phyloP scores from a whole-genome alignment of 1,140 invertebrate genomes.

The Aphaenogaster floridana region DNA sequence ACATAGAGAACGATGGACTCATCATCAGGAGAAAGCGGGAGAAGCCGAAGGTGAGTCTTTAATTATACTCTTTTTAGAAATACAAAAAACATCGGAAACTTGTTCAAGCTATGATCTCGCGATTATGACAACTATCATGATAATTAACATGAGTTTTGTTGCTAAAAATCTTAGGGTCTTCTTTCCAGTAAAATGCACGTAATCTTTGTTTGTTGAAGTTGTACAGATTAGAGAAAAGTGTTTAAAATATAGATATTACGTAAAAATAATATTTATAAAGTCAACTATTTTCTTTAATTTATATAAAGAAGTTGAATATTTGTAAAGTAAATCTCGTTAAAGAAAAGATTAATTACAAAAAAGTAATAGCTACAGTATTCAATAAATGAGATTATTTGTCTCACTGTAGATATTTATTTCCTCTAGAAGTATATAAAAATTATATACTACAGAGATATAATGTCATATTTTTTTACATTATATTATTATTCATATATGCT shows the following conservation, averaged over 20 bases:
- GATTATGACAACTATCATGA: neutral
- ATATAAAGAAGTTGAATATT: neutral
- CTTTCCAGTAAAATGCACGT: neutral
- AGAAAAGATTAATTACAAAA: neutral
- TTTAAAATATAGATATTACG: neutral
- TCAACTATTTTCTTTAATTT: neutral
- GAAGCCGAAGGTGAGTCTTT: slow-evolving; percentile 90
- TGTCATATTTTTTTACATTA: neutral
- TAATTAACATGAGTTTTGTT: neutral
- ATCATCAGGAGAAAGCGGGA: slow-evolving; percentile 90
- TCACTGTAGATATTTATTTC: neutral
- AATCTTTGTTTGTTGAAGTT: neutral
- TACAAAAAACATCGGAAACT: neutral
- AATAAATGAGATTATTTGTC: neutral
- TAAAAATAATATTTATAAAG: neutral
- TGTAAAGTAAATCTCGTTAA: neutral
- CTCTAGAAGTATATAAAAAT: neutral
- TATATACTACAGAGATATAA: neutral
- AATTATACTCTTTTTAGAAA: slow-evolving; percentile 8
- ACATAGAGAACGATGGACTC: slow-evolving; percentile 95
- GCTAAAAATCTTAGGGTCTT: neutral
- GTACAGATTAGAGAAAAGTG: neutral
- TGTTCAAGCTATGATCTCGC: neutral
- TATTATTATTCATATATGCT: neutral
- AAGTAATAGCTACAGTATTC: neutral